Percentiles rank a stretch among this genome's conserved stretches.
These are phyloP conservation scores for Doris montereyensis DNA, from an alignment of 2,888 invertebrate species.

Conservation along the genomic window DNA sequence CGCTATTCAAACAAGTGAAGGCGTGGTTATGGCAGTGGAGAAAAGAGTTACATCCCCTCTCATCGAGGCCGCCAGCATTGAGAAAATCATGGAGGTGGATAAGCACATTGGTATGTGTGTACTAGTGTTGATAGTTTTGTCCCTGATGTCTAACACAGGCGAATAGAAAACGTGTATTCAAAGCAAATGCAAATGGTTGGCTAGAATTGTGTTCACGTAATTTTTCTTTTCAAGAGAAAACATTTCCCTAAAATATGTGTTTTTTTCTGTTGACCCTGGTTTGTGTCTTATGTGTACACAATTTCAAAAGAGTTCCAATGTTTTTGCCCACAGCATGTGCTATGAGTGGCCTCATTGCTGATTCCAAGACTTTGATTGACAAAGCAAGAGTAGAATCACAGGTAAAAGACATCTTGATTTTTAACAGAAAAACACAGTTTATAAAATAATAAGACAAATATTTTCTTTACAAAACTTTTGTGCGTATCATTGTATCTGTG, in stretches of 20 bases:
- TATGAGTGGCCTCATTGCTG: constrained; percentile 97
- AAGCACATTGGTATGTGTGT: constrained; percentile 93
- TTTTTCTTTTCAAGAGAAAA: no score
- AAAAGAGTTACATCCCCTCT: constrained; percentile 96
- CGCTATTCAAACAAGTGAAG: constrained; percentile 96
- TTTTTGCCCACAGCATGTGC: constrained; percentile 81
- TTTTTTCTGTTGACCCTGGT: neutral
- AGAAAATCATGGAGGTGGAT: constrained; percentile 99
- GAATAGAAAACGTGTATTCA: no score
- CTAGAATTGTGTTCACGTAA: no score
- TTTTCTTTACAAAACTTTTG: no score
- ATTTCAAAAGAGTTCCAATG: no score
- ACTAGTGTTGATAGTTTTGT: no score
- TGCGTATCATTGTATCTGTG: no score
- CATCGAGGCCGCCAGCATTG: constrained; percentile 97
- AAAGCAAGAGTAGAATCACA: constrained; percentile 96
- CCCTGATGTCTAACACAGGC: no score
- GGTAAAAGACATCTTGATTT: no score
- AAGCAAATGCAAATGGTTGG: no score
- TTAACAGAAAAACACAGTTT: no score
- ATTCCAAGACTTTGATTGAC: constrained; percentile 94
- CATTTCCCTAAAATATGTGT: neutral
- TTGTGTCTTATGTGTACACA: neutral
- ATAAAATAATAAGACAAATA: no score
- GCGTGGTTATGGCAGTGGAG: constrained; percentile 97